Conservation (phyloP, 2,888 invertebrate genomes). For the Napeogenes sylphis region DNA sequence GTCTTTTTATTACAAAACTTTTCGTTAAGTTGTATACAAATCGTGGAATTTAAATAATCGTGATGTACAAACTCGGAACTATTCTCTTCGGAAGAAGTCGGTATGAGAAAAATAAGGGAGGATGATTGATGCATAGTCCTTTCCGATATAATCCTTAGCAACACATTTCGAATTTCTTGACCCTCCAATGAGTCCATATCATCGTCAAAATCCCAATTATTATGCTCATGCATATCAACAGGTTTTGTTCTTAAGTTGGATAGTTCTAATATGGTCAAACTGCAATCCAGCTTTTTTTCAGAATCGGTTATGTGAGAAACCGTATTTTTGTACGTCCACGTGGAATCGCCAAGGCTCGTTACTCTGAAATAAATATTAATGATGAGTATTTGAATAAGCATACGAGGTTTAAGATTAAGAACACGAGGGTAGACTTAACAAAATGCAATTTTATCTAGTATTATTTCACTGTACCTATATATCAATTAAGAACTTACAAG, state of each 20-base stretch:
- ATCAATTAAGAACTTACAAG: too few species aligned
- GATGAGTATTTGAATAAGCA: too few species aligned
- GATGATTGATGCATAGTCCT: slow-evolving; percentile 32
- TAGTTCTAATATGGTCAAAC: neutral
- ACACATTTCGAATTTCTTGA: neutral
- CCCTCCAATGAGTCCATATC: neutral
- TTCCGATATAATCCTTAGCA: slow-evolving; percentile 5
- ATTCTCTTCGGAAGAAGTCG: slow-evolving; percentile 39
- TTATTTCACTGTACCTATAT: too few species aligned
- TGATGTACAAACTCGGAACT: slow-evolving; percentile 30
- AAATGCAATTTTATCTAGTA: neutral
- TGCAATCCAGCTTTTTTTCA: neutral
- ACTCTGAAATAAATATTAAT: neutral
- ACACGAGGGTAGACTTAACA: too few species aligned
- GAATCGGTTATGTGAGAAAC: slow-evolving; percentile 2
- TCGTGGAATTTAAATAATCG: slow-evolving; percentile 35
- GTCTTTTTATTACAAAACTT: slow-evolving; percentile 31
- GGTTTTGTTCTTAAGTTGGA: slow-evolving; percentile 1
- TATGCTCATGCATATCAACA: neutral
- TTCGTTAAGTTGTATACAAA: slow-evolving; percentile 41
- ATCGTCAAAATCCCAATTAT: neutral
- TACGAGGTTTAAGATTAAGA: too few species aligned
- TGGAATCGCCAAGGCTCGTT: neutral
- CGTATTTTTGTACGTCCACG: neutral
- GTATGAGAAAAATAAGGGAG: slow-evolving; percentile 45